These are phyloP conservation scores for Cybosia mesomella DNA, from an alignment of 2,888 invertebrate species.

Conservation along the genomic window DNA sequence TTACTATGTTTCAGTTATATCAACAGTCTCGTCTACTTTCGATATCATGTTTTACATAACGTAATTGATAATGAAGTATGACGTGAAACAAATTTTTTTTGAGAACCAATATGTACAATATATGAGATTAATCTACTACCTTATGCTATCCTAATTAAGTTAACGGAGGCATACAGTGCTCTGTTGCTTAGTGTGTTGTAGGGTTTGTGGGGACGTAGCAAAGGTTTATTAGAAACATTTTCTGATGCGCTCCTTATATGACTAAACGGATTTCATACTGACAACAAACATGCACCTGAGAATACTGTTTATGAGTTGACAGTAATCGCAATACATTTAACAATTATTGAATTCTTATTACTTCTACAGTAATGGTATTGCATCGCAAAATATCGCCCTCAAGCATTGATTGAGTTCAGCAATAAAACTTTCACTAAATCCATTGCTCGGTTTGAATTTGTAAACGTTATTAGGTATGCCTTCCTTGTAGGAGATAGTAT, in stretches of 20 bases:
- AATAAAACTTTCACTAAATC: background rate
- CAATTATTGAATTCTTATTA: background rate
- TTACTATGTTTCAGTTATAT: slow-evolving; percentile 26
- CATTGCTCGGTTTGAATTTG: background rate
- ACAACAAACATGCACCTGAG: too few species aligned
- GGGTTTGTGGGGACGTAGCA: too few species aligned
- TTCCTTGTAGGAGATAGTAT: background rate
- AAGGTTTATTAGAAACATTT: too few species aligned
- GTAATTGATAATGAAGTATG: background rate
- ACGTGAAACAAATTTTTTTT: background rate
- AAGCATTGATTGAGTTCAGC: background rate
- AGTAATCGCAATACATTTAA: background rate
- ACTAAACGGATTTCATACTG: too few species aligned
- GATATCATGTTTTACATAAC: slow-evolving; percentile 16
- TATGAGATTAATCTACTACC: too few species aligned
- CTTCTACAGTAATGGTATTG: background rate
- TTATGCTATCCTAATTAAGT: too few species aligned
- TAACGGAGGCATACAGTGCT: too few species aligned
- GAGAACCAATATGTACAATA: too few species aligned
- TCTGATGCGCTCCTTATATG: too few species aligned
- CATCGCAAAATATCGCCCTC: background rate
- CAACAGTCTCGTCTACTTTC: slow-evolving; percentile 10
- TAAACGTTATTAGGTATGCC: background rate
- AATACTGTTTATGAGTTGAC: background rate
- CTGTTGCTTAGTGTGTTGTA: too few species aligned